Base-by-base conservation (phyloP, 2,888 invertebrate genomes). In the Oligia strigilis region DNA sequence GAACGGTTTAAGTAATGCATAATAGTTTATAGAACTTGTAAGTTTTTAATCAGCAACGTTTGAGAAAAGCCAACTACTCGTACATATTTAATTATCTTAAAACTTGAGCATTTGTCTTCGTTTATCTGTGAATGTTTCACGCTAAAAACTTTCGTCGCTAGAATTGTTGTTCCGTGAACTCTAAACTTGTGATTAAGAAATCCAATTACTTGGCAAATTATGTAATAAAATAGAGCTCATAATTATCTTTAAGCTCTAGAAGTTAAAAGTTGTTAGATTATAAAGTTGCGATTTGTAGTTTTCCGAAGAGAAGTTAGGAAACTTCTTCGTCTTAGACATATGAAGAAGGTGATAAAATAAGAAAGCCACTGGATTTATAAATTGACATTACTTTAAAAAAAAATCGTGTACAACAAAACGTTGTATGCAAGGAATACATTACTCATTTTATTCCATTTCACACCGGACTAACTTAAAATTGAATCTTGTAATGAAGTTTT, bases 241-340 rank as follows among this genome's bases (percentile, higher is more conserved):
- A 73, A 55, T 75, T 75, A 29, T 36, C 43, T 43, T 17, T 17
- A 46, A 75, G 36, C n/a, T 43, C 43, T 43, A 4, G 8, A 43
- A 43, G 43, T 13, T 23, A n/a, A 23, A 75, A 75, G 14, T 75
- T 19, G 13, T 52, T 19, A 19, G 4, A 17, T 75, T 9, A 13
- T n/a, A 74, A 58, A 46, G 55, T 75, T 75, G 36, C 29, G 23
- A 60, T n/a, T 75, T 46, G 75, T 46, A n/a, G 23, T 60, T 73
- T 29, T n/a, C 17, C 4, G 43, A 67, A 46, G n/a, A n/a, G 9
- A n/a, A n/a, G n/a, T 49, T 52, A 1, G 1, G 36, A n/a, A 23
- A 11, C 6, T 43, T 23, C 11, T 46, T 58, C 23, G 6, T 17
- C 23, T 46, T 36, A 36, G 13, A 58, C 8, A 17, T 29, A 43